Conservation (phyloP, 2,888 invertebrate genomes). For the Endomychus coccineus region DNA sequence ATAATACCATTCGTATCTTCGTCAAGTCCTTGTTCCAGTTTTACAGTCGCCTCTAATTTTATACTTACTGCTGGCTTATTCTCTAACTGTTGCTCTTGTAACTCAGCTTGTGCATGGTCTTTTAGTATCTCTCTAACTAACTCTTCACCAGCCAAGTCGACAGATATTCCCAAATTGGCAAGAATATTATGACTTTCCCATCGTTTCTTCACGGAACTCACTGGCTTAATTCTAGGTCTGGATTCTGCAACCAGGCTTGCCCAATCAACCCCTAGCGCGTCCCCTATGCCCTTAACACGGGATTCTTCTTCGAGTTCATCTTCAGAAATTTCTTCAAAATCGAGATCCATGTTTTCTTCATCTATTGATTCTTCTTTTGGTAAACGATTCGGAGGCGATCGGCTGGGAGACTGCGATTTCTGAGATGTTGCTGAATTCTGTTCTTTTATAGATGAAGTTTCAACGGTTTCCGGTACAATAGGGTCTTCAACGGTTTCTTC, state of each 20-base stretch:
- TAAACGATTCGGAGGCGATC: constrained; percentile 23
- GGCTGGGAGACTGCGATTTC: constrained; percentile 33
- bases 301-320: constrained; percentile 82
- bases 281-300: constrained; percentile 67
- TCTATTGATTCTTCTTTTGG: constrained; percentile 51
- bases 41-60: constrained; percentile 16
- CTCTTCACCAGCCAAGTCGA: constrained; percentile 66
- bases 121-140: constrained; percentile 46
- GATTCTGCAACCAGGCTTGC: constrained; percentile 80
- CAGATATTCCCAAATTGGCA: constrained; percentile 71
- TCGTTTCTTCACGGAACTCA: constrained; percentile 58
- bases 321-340: constrained; percentile 86
- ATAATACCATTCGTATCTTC: constrained; percentile 16
- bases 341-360: constrained; percentile 67
- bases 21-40: constrained; percentile 22
- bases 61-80: constrained; percentile 21
- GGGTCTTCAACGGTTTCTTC: constrained; percentile 24
- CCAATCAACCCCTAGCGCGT: constrained; percentile 95
- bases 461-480: constrained; percentile 29
- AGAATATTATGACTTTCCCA: constrained; percentile 78
- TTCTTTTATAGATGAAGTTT: constrained; percentile 32
- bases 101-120: constrained; percentile 36
- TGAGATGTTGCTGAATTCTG: constrained; percentile 26
- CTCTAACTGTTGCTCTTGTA: too few relatives aligned
- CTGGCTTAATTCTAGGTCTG: constrained; percentile 47